phyloP scores from a whole-genome alignment of 64 coral and sea anemone species.

The Actinia equina region DNA sequence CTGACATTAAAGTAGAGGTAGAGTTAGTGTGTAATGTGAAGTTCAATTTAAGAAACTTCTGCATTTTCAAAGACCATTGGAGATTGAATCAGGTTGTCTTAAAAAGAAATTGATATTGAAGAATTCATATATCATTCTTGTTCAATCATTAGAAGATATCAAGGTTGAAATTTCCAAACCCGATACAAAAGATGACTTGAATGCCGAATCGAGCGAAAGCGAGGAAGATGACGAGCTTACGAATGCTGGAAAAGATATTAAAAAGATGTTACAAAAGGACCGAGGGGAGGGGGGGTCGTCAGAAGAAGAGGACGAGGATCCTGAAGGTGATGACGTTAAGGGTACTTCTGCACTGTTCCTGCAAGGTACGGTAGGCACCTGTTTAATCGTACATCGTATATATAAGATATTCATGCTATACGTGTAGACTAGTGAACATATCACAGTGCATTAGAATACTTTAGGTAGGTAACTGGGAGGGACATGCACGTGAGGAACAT shows the following conservation, averaged over 20 bases:
- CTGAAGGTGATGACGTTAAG: constrained; percentile 88
- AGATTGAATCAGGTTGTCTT: too few relatives aligned
- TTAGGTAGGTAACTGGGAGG: too few relatives aligned
- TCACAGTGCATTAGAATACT: too few relatives aligned
- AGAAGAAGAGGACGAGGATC: constrained; percentile 83
- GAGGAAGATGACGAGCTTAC: constrained; percentile 91
- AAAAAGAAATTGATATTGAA: too few relatives aligned
- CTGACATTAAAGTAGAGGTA: too few relatives aligned
- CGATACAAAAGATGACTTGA: constrained; percentile 84
- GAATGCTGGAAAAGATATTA: constrained; percentile 80
- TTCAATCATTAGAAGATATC: constrained; percentile 38
- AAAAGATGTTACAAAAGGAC: constrained; percentile 76
- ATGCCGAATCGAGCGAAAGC: constrained; percentile 74
- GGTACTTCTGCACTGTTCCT: constrained; percentile 80
- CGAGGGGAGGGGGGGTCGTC: constrained; percentile 59
- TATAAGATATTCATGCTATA: too few relatives aligned
- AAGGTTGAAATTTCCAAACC: constrained; percentile 57
- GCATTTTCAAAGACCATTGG: too few relatives aligned
- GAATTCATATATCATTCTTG: not conserved
- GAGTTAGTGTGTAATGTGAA: too few relatives aligned
- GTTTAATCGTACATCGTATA: too few relatives aligned
- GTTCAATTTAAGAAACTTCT: too few relatives aligned
- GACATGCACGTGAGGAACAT: too few relatives aligned
- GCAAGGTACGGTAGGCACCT: constrained; percentile 53
- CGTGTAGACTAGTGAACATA: too few relatives aligned